These are phyloP conservation scores for Eremophila alpestris DNA, from an alignment of 2,797 vertebrate genomes.

Conservation along the genomic window DNA sequence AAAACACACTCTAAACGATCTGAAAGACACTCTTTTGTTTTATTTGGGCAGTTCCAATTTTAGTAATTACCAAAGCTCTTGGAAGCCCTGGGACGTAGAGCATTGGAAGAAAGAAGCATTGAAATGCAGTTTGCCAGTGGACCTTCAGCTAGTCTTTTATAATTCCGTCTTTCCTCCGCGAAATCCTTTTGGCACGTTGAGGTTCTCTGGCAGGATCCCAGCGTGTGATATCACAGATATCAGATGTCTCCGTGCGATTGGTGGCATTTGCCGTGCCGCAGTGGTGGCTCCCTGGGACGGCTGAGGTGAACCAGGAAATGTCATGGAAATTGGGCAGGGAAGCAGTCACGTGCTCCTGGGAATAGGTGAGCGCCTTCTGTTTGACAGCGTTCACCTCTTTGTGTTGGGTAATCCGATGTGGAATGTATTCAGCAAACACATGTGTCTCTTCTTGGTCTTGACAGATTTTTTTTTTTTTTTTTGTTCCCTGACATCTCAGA, in stretches of 20 bases:
- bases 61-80: not conserved
- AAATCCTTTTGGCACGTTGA: constrained; percentile 38
- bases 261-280: not conserved
- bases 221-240: constrained; percentile 11
- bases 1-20: not conserved
- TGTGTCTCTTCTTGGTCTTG: not conserved
- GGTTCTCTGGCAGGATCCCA: constrained; percentile 31
- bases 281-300: not conserved
- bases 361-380: not conserved
- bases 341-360: not conserved
- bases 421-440: not conserved
- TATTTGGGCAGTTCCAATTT: not conserved
- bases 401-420: not conserved
- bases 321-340: not conserved
- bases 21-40: not conserved
- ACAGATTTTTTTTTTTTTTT: not conserved
- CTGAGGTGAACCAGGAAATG: constrained; percentile 30
- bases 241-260: not conserved
- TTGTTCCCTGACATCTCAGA: not conserved
- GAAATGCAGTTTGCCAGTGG: not conserved
- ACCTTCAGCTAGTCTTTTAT: not conserved
- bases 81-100: not conserved
- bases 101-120: not conserved
- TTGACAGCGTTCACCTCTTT: not conserved
- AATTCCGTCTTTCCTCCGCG: constrained; percentile 17